A percentile compares a stretch with the other conserved stretches of the same genome.
Conservation (phyloP, 2,113 vertebrate genomes). For the Struthio camelus region DNA sequence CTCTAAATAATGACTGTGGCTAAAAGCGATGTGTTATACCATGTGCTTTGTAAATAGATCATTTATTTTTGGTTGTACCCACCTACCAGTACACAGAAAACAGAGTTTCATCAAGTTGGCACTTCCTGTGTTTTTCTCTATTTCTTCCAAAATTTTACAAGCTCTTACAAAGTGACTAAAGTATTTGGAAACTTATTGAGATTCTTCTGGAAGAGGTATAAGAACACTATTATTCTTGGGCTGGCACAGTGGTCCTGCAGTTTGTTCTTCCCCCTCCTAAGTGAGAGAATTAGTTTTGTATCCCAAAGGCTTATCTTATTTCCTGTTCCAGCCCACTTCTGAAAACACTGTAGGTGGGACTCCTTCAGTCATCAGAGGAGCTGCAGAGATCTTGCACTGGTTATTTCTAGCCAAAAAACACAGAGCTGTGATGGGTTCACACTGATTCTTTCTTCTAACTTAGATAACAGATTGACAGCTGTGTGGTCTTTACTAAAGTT, state of each 20-base stretch:
- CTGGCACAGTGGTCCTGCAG: not conserved
- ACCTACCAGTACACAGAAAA: not conserved
- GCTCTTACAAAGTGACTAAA: not conserved
- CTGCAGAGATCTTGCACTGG: not conserved
- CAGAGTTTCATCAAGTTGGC: not conserved
- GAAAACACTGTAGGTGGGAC: not conserved
- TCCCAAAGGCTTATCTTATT: constrained; percentile 35
- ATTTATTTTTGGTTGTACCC: not conserved
- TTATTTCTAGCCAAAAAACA: not conserved
- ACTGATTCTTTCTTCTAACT: not conserved
- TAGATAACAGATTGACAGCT: not conserved
- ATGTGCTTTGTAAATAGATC: not conserved
- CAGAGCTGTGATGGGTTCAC: not conserved
- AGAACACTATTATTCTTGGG: constrained; percentile 15
- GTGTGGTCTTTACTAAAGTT: not conserved
- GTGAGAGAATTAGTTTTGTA: not conserved
- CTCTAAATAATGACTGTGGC: not conserved
- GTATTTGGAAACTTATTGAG: not conserved
- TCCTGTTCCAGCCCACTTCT: not conserved
- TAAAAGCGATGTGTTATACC: not conserved
- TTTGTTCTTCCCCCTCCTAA: not conserved
- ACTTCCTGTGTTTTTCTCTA: not conserved
- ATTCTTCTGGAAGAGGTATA: not conserved
- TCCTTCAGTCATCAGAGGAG: not conserved
- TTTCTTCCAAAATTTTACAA: constrained; percentile 17